Percentiles rank a stretch among this genome's conserved stretches.
phyloP scores from a whole-genome alignment of 2,113 vertebrate species.

The Phainopepla nitens region DNA sequence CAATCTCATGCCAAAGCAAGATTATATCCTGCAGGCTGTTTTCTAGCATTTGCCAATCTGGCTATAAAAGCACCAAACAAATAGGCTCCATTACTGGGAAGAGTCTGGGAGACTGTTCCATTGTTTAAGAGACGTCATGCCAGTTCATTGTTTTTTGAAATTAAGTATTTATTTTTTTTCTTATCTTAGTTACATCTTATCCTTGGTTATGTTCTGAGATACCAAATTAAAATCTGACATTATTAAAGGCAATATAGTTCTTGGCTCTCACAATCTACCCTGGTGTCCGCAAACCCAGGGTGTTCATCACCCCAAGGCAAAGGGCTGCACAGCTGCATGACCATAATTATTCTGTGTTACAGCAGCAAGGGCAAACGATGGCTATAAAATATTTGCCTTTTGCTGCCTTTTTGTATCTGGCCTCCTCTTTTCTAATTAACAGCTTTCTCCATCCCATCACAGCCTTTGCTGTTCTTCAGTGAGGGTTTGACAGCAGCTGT shows the following conservation, averaged over 20 bases:
- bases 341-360: neutral
- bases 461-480: neutral
- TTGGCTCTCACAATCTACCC: neutral
- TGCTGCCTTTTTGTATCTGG: neutral
- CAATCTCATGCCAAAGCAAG: slow-evolving; percentile 15
- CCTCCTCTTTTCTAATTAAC: neutral
- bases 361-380: neutral
- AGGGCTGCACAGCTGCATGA: neutral
- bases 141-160: slow-evolving; percentile 38
- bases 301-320: neutral
- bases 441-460: neutral
- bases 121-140: slow-evolving; percentile 24
- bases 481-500: neutral
- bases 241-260: neutral
- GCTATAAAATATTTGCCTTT: neutral
- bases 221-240: neutral
- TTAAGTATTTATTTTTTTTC: neutral
- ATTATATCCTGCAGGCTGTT: slow-evolving; percentile 42
- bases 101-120: slow-evolving; percentile 35
- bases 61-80: slow-evolving; percentile 37
- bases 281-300: neutral
- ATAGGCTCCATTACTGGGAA: slow-evolving; percentile 23
- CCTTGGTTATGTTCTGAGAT: neutral
- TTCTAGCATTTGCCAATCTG: slow-evolving; percentile 29
- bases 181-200: slow-evolving; percentile 48